Conservation (phyloP, 2,113 vertebrate genomes). For the Prunella fulvescens region DNA sequence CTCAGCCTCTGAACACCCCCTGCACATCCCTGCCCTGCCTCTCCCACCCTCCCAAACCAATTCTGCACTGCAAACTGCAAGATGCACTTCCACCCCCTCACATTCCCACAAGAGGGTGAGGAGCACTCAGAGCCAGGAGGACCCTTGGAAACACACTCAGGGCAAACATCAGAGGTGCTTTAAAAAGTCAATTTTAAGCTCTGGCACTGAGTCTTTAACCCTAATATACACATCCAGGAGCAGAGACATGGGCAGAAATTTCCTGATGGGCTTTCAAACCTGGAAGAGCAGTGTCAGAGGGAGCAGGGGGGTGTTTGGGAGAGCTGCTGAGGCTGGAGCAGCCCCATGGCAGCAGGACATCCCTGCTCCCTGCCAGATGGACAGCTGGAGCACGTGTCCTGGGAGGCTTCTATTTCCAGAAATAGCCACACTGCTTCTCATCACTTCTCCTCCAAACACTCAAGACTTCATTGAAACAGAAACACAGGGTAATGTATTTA, state of each 20-base stretch:
- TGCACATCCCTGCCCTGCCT: neutral
- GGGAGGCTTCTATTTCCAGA: neutral
- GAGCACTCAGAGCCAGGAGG: neutral
- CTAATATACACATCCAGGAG: neutral
- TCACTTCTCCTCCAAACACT: neutral
- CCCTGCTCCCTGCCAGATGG: neutral
- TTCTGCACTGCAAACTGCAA: neutral
- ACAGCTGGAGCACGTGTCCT: neutral
- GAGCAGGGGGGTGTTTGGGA: neutral
- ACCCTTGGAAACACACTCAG: neutral
- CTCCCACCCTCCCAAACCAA: neutral
- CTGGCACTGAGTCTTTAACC: neutral
- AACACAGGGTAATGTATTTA: neutral
- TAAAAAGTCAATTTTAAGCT: neutral
- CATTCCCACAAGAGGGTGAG: neutral
- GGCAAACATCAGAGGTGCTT: neutral
- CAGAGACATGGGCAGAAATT: rapidly evolving
- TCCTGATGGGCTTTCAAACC: neutral
- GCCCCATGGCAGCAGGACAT: rapidly evolving
- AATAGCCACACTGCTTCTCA: neutral
- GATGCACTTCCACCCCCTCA: neutral
- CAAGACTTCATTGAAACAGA: neutral
- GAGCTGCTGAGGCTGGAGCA: neutral
- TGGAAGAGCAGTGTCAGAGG: neutral
- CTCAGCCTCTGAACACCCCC: rapidly evolving